phyloP scores from a whole-genome alignment of 2,113 vertebrate species.

The Chaenocephalus aceratus region DNA sequence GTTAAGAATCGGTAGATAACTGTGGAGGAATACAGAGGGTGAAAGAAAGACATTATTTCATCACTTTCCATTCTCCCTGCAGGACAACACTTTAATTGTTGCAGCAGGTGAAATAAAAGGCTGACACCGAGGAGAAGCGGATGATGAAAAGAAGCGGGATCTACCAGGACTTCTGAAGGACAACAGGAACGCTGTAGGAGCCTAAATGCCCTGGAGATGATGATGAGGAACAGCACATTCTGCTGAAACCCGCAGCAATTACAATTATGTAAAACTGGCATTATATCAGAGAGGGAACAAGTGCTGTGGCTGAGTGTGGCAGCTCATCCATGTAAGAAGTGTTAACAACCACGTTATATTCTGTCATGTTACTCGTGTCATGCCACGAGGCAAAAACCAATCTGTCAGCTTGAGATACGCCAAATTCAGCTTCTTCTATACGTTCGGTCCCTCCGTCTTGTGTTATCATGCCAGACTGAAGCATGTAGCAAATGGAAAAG shows the following conservation, averaged over 20 bases:
- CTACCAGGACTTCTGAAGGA: constrained; percentile 67
- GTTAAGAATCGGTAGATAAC: neutral
- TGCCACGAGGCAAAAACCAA: constrained; percentile 63
- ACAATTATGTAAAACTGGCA: neutral
- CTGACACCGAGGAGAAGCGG: constrained; percentile 1
- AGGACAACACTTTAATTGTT: neutral
- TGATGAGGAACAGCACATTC: constrained; percentile 21
- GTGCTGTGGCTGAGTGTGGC: constrained; percentile 10
- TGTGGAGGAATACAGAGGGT: neutral
- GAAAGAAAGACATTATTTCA: neutral
- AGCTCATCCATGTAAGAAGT: constrained; percentile 45
- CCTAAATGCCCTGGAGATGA: constrained; percentile 51
- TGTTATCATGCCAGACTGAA: constrained; percentile 46
- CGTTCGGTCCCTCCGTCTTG: constrained; percentile 19
- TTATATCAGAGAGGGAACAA: constrained; percentile 5
- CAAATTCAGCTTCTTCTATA: constrained; percentile 35
- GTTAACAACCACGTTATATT: constrained; percentile 41
- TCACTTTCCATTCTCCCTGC: neutral
- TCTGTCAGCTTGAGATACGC: constrained; percentile 56
- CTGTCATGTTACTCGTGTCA: constrained; percentile 40
- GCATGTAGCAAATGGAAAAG: constrained; percentile 43
- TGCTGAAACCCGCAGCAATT: constrained; percentile 9
- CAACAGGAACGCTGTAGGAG: constrained; percentile 56
- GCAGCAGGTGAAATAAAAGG: constrained; percentile 26
- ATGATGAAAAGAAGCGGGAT: constrained; percentile 16